phyloP scores from a whole-genome alignment of 1,140 invertebrate species.

The Agrilus planipennis region DNA sequence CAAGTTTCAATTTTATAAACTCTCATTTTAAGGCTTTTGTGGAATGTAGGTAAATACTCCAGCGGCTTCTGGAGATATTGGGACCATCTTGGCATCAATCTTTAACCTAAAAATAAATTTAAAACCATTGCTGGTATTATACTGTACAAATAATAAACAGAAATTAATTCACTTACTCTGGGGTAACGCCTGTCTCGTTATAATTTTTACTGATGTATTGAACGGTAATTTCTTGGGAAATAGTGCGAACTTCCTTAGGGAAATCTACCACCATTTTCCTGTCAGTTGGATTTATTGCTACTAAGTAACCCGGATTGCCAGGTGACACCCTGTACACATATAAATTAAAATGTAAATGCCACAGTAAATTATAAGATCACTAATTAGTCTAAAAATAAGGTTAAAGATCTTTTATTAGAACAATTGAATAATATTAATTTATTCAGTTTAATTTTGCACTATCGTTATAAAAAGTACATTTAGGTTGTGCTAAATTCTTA shows the following conservation, averaged over 20 bases:
- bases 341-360: too few species aligned
- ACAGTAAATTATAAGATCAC: too few species aligned
- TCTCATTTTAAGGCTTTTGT: too few species aligned
- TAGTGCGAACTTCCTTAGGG: conserved; percentile 23
- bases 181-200: conserved; percentile 25
- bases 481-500: too few species aligned
- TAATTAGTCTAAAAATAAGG: too few species aligned
- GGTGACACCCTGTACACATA: conserved; percentile 44
- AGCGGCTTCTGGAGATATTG: conserved; percentile 33
- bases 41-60: conserved; percentile 40
- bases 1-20: too few species aligned
- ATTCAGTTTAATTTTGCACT: too few species aligned
- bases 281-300: conserved; percentile 47
- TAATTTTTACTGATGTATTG: conserved; percentile 43
- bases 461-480: too few species aligned
- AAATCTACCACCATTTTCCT: conserved; percentile 38
- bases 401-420: too few species aligned
- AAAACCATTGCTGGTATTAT: too few species aligned
- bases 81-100: conserved; percentile 23
- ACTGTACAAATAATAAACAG: conserved; percentile 11
- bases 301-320: conserved; percentile 56
- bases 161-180: conserved; percentile 33
- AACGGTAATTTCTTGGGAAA: conserved; percentile 45
- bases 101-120: conserved; percentile 26
- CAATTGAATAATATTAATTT: too few species aligned